Base-by-base conservation (phyloP, 2,888 invertebrate species). In the Cosmopolites sordidus region DNA sequence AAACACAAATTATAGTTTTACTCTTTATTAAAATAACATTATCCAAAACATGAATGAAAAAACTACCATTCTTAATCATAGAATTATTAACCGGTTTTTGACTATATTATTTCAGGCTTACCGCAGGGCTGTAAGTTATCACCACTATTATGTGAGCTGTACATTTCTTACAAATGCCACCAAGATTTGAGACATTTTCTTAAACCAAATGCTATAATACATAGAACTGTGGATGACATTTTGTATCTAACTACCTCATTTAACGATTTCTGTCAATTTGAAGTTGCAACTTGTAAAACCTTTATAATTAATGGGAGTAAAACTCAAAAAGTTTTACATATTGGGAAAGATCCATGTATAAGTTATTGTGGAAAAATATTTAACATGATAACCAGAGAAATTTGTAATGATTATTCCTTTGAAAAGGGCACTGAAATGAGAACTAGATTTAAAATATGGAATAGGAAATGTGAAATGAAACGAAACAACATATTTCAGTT, bases 391-490 rank as follows among this genome's bases (percentile, higher is more conserved):
- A 54, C 51, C 3, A 43, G 38, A 17, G 58, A 58, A 40, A 29
- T 47, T 6, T 45, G 33, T 9, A 48, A 48, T 14, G 27, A 40
- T 16, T 54, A 48, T 38, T 5, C 37, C n/a, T 58, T 48, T 43
- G 16, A 49, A 39, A 30, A 49, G 6, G 41, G 41, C 11, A 51
- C 18, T 2, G 40, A 57, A 27, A 38, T 57, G 22, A 50, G 51
- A 18, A 14, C 17, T n/a, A 57, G 40, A 43, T 51, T 57, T 15
- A 57, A 57, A 27, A 29, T 57, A 39, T 57, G 57, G 57, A 57
- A 57, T 44, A 11, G 4, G 2, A 39, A 33, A 12, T 30, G 14
- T 4, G 48, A 48, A 22, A 47, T 52, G 8, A n/a, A 30, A 1
- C 16, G 14, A 2, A 29, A 18, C 22, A 3, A 54, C 8, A 9